Evolutionary conservation across 2,888 invertebrate species (phyloP), one percentile per base, ranked within the genome.

Genomic region (Molorchus minor): DNA sequence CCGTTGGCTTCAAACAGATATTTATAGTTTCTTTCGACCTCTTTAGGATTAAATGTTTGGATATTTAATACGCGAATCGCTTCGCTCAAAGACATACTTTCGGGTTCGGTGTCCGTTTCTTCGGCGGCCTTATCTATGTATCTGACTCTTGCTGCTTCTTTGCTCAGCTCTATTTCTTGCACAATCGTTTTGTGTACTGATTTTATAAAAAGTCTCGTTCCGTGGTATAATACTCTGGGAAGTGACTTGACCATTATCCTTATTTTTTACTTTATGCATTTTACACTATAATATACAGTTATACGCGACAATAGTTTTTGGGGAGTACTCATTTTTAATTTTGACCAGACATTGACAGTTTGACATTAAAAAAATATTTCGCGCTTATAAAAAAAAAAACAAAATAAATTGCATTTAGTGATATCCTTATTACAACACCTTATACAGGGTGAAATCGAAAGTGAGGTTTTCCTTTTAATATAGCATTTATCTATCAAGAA

Each of bases 21-120:
- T 56, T 96, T 89, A 76, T 88, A 98, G 56, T 87, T 89, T 71
- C 88, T 88, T 59, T 88, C 81, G 8, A 92, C 77, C 72, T 87
- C 84, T 58, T 89, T 88, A 1, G 85, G 77, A 49, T 89, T 86
- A 64, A 91, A 76, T 72, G 88, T 86, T 0, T 86, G 85, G 57
- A 94, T 80, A 80, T 98, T 93, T 8, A 99, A 84, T 65, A 98
- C 97, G 79, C 94, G 92, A 81, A 92, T 88, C 1, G 98, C 96
- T 83, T 99, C 98, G 1, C 66, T 59, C 55, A 76, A 44, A 16
- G 69, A 61, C 65, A 76, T 69, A 16, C 63, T 41, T 15, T 52
- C 8, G 7, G 20, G 30, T 15, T 35, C 7, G 2, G 16, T 30
- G 5, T 12, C 0, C 30, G 44, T 15, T 7, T 13, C 21, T 40